Conservation (phyloP, 1,140 invertebrate species). For the Geopemphigus sp. region DNA sequence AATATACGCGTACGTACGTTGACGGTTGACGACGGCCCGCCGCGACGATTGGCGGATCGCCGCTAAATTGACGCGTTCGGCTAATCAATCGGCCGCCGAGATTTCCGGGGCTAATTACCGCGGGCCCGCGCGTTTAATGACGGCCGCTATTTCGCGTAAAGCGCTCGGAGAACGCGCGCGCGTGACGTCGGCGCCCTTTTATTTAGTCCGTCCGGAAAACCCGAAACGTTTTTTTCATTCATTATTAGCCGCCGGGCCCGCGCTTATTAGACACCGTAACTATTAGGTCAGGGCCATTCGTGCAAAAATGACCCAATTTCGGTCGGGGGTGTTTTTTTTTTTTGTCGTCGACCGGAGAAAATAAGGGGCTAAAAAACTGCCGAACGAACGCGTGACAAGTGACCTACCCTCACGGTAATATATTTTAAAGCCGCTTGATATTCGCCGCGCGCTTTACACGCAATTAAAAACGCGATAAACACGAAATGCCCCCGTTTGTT, state of each 20-base stretch:
- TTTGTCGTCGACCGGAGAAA: neutral
- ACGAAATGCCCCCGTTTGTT: neutral
- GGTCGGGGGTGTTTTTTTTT: neutral
- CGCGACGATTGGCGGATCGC: too few species aligned
- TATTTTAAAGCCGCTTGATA: slow-evolving; percentile 1
- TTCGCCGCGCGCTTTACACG: neutral
- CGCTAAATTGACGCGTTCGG: too few species aligned
- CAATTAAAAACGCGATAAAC: slow-evolving; percentile 12
- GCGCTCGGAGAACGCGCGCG: too few species aligned
- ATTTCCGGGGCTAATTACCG: too few species aligned
- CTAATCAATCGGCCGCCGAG: too few species aligned
- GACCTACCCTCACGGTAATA: slow-evolving; percentile 1
- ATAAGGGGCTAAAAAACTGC: neutral
- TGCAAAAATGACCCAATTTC: slow-evolving; percentile 2
- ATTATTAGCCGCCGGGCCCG: neutral
- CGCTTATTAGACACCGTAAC: neutral
- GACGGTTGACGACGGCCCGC: too few species aligned
- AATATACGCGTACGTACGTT: too few species aligned
- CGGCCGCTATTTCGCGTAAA: too few species aligned
- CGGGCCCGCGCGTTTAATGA: too few species aligned
- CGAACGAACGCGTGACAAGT: neutral
- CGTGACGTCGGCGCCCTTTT: neutral
- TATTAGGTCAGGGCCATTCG: neutral
- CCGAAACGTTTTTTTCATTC: slow-evolving; percentile 23
- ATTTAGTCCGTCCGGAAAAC: neutral